Base-by-base conservation (phyloP, 1,140 invertebrate genomes). In the Zaprionus taronus region DNA sequence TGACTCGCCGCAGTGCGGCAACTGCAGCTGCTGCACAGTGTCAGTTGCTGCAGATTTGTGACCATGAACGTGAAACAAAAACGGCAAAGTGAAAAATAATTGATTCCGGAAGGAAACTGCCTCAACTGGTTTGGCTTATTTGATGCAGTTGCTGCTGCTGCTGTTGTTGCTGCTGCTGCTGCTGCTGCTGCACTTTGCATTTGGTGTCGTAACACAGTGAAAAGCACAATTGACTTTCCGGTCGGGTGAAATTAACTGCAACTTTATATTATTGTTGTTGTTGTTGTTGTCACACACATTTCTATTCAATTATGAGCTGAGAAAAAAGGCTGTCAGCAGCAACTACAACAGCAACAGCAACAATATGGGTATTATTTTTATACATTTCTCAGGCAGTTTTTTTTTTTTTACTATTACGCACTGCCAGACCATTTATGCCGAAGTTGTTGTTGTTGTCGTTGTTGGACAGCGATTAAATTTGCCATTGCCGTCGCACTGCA, bases 21-120 rank as follows among this genome's bases (percentile, higher is more conserved):
- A 53, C 55, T 41, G 65, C 60, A 55, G 62, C 34, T 67, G 77
- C 56, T 77, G 72, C 44, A 78, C 38, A 49, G 55, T 66, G 41
- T 49, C 24, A 34, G 31, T 63, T 69, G 61, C 31, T 36, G 65
- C 28, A 63, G 77, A 76, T 80, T 78, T 83, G 80, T 87, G 84
- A 76, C 83, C 83, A 87, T 87, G 83, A 87, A 87, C 83, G 84
- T 87, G 83, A 87, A 87, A 83, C 51, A 63, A 57, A 71, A 76
- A 69, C 67, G 72, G 70, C 84, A 81, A 84, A 87, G 83, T 83
- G 83, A 87, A 87, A 89, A 83, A 83, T 89, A 87, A 87, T 87
- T 84, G 84, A 87, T 87, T 87, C 84, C 85, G 84, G 84, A 87
- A 87, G 84, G 84, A 87, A 87, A 87, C 84, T 87, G 84, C 78